Evolutionary conservation across 2,113 vertebrate species (phyloP), one percentile per base, ranked within the genome.

Genomic region (Spea multiplicata): DNA sequence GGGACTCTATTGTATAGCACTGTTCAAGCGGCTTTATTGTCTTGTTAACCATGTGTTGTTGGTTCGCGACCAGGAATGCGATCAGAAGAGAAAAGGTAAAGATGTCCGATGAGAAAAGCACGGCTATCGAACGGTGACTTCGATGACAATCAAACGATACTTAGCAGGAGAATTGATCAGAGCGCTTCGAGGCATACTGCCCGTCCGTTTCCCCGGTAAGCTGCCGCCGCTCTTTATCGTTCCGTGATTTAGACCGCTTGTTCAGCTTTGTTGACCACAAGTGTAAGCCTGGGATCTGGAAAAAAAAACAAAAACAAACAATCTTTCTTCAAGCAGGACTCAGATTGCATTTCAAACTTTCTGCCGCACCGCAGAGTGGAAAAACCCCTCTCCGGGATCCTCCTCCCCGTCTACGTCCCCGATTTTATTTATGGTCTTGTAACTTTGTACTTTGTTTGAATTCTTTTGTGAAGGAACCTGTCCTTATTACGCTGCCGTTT

Each of bases 1-100:
- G 94, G 94, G 94, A 96, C 92, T 96, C 95, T 84, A 96, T 96
- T 83, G 95, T 96, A 85, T 96, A 92, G 92, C 85, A 84, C 86
- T 84, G 85, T 88, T 74, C 75, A 69, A 74, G 74, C 65, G 81
- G 83, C 83, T 83, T 74, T 84, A 52, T 82, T 44, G 3, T 16
- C 81, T 83, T 75, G 81, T 83, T 81, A 84, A 83, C 87, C 76
- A 73, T 57, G 77, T 83, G 72, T 85, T 71, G 80, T 83, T 68
- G 50, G 75, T 81, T 80, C 71, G 74, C 79, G 82, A 83, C 77
- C 77, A 53, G 77, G 79, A 86, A 87, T 86, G 83, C 84, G 82
- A 82, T 82, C 53, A 80, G 87, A 75, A 73, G 82, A 86, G 84
- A 62, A 68, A 83, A 83, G 82, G 78, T 71, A 81, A 78, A 85